Evolutionary conservation across 1,140 invertebrate species (phyloP), one percentile per base, ranked within the genome.

Genomic region (Hyles vespertilio): DNA sequence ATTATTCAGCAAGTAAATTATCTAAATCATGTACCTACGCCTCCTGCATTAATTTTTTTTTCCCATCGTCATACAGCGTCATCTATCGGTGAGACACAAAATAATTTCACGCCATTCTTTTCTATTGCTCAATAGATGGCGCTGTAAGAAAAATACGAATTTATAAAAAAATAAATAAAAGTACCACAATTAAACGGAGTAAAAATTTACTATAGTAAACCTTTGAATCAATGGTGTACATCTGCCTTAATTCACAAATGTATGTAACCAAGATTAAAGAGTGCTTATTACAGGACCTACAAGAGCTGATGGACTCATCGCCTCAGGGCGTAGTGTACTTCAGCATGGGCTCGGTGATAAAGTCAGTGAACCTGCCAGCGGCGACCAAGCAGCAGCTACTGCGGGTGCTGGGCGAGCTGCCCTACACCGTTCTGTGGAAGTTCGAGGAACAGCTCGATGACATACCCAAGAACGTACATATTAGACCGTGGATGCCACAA

Each of bases 401-500:
- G 22, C 22, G 22, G 22, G 22, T 22, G 22, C 22, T 22, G 22
- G 22, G 56, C 3, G 68, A 65, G 3, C 48, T 82, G 5, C 51
- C 77, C 8, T 36, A 75, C 51, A 85, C 79, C 4, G 89, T 90
- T 0, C 61, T 91, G 2, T 91, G 90, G 90, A 90, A 91, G 68
- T 91, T 82, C 64, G 91, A 92, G 61, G 67, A 69, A 5, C 67
- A 78, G 5, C 48, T 89, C 2, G 63, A 73, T 2, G 63, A 68
- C 45, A 51, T 82, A 4, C 82, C 89, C 0, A 61, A 77, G 2
- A 94, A 94, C 72, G 79, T 94, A 0, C 89, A 90, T 62, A 65
- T 92, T 0, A 80, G 77, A 43, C 81, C 90, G 12, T 94, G 93
- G 93, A 70, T 93, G 33, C 93, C 93, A 0, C 93, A 94, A 62